Base-by-base conservation (phyloP, 2,797 vertebrate genomes). In the Toxotes lorentzi region DNA sequence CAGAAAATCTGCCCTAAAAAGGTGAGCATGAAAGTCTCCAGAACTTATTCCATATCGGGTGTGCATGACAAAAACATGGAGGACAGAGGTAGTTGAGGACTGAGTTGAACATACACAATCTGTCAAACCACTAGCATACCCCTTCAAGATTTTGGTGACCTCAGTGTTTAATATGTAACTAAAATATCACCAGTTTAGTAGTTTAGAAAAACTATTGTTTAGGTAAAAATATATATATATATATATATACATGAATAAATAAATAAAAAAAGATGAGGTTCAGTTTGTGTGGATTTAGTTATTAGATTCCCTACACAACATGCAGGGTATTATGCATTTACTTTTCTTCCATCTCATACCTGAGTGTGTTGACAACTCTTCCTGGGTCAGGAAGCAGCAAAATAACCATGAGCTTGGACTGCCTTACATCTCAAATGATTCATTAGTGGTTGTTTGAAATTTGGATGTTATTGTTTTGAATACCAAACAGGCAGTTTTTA, bases 341-440 rank as follows among this genome's bases (percentile, higher is more conserved):
- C 14, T 60, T 60, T 35, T 59, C 56, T 38, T 51, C 32, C 57
- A 51, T 71, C 16, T 41, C n/a, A 34, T 11, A 70, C 43, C 7
- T 16, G 17, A 40, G 35, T 70, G 7, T 35, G 34, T 58, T 34
- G 38, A 41, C 32, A 27, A 48, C 61, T 27, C 41, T n/a, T n/a
- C 35, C 19, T 19, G 13, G 23, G 12, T 66, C 32, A 30, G 35
- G 63, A 23, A 40, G 45, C 27, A 27, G 32, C 43, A 56, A 48
- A 60, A 54, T 5, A 1, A 60, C 12, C 0, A 23, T 30, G 8
- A 61, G 43, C 27, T 50, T 62, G 5, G 13, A 45, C 53, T 38
- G 19, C 16, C 5, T 58, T 13, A 59, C 11, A 24, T 24, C 7
- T 47, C 12, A 35, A 64, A 50, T 38, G 0, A 32, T 45, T 12